Conservation (phyloP, 2,113 vertebrate genomes). For the Pedionomus torquatus region DNA sequence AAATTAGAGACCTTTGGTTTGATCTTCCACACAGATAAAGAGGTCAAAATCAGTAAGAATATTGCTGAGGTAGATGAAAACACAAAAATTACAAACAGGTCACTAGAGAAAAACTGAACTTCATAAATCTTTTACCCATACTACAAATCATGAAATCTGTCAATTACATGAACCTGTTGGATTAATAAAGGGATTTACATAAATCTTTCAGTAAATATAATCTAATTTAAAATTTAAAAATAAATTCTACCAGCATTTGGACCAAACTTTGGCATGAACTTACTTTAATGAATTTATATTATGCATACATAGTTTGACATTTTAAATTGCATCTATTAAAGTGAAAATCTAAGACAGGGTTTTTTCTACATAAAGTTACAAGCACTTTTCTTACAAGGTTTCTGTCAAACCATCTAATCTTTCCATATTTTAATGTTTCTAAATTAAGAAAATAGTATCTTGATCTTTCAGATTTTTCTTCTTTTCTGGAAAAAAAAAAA, state of each 20-base stretch:
- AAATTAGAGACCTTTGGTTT: not conserved
- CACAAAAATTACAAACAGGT: not conserved
- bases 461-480: not conserved
- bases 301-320: not conserved
- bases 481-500: not conserved
- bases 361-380: not conserved
- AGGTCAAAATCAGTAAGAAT: not conserved
- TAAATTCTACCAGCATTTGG: not conserved
- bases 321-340: not conserved
- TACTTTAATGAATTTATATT: not conserved
- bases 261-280: not conserved
- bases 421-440: not conserved
- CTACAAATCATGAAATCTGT: not conserved
- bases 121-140: accelerated
- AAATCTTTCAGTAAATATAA: not conserved
- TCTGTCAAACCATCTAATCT: not conserved
- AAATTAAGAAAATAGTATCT: not conserved
- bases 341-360: not conserved
- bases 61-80: not conserved
- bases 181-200: not conserved
- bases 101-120: not conserved
- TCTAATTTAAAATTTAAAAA: not conserved
- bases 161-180: not conserved
- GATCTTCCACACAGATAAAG: not conserved
- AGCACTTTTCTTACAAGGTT: not conserved